These are phyloP conservation scores for Encarsia formosa DNA, from an alignment of 2,888 invertebrate species.

Conservation along the genomic window DNA sequence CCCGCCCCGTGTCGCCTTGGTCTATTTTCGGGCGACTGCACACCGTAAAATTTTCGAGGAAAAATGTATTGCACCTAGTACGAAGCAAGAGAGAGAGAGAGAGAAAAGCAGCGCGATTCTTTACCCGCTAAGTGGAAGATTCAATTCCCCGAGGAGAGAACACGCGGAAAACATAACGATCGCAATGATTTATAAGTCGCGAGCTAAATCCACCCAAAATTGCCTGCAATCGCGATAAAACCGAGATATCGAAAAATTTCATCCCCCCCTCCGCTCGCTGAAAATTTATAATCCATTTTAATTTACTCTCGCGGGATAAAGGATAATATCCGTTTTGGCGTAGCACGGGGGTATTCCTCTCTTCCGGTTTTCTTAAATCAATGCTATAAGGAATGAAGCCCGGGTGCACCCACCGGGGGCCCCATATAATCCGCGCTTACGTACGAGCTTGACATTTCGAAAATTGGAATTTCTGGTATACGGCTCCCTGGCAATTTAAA, in stretches of 20 bases:
- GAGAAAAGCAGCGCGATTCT: slow-evolving; percentile 11
- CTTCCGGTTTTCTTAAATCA: slow-evolving; percentile 43
- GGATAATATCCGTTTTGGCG: slow-evolving; percentile 40
- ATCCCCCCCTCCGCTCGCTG: slow-evolving; percentile 15
- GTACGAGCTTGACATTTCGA: slow-evolving; percentile 21
- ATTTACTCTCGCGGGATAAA: slow-evolving; percentile 37
- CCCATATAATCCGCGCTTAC: slow-evolving; percentile 17
- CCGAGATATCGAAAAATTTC: background rate
- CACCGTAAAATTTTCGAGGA: no score
- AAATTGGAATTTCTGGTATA: slow-evolving; percentile 25
- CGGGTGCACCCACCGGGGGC: background rate
- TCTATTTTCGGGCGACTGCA: no score
- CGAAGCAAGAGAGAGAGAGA: no score
- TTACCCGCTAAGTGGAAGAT: slow-evolving; percentile 23
- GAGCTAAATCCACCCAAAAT: slow-evolving; percentile 20
- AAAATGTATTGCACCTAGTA: no score
- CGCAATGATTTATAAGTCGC: slow-evolving; percentile 18
- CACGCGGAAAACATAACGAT: slow-evolving; percentile 15
- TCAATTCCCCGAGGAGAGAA: slow-evolving; percentile 16
- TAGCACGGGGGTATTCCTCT: background rate
- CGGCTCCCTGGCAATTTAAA: slow-evolving; percentile 14
- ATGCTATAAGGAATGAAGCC: slow-evolving; percentile 20
- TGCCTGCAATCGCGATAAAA: slow-evolving; percentile 17
- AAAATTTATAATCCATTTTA: slow-evolving; percentile 50
- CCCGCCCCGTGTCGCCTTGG: no score